Evolutionary conservation across 2,113 vertebrate species (phyloP), one percentile per base, ranked within the genome.

Genomic region (Corydoras sp.): DNA sequence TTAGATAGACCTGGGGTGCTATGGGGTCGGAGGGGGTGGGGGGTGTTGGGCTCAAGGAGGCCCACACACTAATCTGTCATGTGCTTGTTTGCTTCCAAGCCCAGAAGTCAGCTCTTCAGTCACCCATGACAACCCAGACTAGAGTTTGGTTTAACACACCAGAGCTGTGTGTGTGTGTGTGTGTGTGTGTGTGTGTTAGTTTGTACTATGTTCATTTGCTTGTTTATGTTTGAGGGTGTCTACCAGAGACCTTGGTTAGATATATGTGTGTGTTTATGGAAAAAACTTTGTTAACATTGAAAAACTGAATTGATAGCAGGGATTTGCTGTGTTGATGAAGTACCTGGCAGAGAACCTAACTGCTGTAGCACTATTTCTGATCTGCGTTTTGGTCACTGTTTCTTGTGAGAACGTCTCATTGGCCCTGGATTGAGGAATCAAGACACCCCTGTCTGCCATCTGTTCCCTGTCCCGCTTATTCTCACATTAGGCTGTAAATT

Each of bases 371-470:
- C 79, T 48, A 69, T 72, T 64, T 83, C 85, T 85, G 86, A 85
- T 85, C 85, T 81, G 81, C 81, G 80, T 86, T 84, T 85, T 83
- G 86, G 89, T 90, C 89, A 89, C 85, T 77, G 78, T 92, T 76
- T 84, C 87, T 87, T 84, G 79, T 78, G 79, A 79, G 81, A 84
- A 88, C 87, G 85, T 87, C 87, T 90, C 87, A 85, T 90, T 81
- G 83, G 86, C 81, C 88, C 89, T 88, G 87, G 90, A 90, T 89
- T 86, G 88, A 87, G 89, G 89, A 91, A 88, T 89, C 90, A 92
- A 92, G 89, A 91, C 88, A 89, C 87, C 90, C 88, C 89, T 89
- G 86, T 88, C 89, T 89, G 87, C 91, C 94, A 94, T 95, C 91
- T 95, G 93, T 92, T 87, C 82, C 80, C 82, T 80, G 77, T 86